phyloP scores from a whole-genome alignment of 1,140 invertebrate species.

The Philotrypesis tridentata region DNA sequence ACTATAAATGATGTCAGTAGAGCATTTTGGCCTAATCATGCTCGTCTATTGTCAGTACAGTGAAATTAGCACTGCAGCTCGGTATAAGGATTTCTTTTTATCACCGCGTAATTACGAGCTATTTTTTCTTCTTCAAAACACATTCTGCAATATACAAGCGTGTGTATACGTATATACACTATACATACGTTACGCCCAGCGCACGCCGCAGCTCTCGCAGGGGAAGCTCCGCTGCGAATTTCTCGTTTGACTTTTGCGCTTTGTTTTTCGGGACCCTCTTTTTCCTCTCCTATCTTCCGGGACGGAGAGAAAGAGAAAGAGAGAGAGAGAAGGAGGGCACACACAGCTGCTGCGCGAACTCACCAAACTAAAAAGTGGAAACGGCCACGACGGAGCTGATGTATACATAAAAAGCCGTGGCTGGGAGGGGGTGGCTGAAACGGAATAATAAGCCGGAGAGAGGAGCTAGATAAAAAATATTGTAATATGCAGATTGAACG shows the following conservation, averaged over 20 bases:
- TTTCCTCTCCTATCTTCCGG: neutral
- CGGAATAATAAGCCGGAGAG: slow-evolving; percentile 14
- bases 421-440: too few species aligned
- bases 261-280: slow-evolving; percentile 9
- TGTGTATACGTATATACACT: too few species aligned
- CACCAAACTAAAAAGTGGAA: neutral
- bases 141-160: neutral
- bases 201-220: too few species aligned
- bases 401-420: neutral
- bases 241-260: slow-evolving; percentile 25
- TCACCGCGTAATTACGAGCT: too few species aligned
- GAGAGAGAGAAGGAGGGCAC: too few species aligned
- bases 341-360: neutral
- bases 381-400: neutral
- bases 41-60: too few species aligned
- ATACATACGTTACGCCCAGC: too few species aligned
- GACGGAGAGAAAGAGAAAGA: neutral
- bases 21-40: too few species aligned
- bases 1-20: too few species aligned
- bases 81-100: too few species aligned
- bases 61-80: too few species aligned
- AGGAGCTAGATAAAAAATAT: slow-evolving; percentile 22
- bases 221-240: neutral
- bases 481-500: slow-evolving; percentile 24
- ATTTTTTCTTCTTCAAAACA: neutral